Base-by-base conservation (phyloP, 2,888 invertebrate species). In the Muscina levida region DNA sequence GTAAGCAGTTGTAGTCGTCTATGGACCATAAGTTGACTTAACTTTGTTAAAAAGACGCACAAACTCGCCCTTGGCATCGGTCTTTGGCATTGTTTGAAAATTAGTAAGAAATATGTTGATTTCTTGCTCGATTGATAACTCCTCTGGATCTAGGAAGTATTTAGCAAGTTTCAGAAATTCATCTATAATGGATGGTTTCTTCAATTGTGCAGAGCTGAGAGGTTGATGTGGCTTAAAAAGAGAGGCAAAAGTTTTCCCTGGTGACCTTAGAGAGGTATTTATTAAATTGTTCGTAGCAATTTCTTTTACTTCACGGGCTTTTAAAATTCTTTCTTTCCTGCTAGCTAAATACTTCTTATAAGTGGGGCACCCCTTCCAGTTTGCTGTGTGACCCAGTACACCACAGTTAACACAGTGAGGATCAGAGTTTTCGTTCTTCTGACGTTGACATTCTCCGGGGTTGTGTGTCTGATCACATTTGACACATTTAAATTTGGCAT, bases 401-500 rank as follows among this genome's bases (percentile, higher is more conserved):
- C 13, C 22, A 11, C 68, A 68, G n/a, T 68, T 68, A 1, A 51
- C 51, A 19, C 67, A 67, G 19, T 17, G 37, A 37, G 67, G 67
- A 15, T 17, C 42, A 10, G 68, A 37, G 22, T 37, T 42, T 2
- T 53, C 68, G 11, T 8, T n/a, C 8, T 68, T 68, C 39, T 22
- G 37, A 4, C 68, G 31, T n/a, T 39, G 19, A n/a, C 53, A 68
- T 68, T 68, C 68, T 26, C 42, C 53, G n/a, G 53, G 68, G 19
- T 22, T 19, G n/a, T 65, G 65, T 13, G 22, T 37, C 39, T 68
- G 68, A 19, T 68, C 68, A 19, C 68, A 68, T 39, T 68, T 68
- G 39, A 68, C n/a, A n/a, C 68, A 68, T 11, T 68, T 53, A 39
- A 39, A 68, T 5, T 37, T 19, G 13, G 68, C 51, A 17, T 17